Conservation (phyloP, 1,140 invertebrate genomes). For the Drosophila navojoa region DNA sequence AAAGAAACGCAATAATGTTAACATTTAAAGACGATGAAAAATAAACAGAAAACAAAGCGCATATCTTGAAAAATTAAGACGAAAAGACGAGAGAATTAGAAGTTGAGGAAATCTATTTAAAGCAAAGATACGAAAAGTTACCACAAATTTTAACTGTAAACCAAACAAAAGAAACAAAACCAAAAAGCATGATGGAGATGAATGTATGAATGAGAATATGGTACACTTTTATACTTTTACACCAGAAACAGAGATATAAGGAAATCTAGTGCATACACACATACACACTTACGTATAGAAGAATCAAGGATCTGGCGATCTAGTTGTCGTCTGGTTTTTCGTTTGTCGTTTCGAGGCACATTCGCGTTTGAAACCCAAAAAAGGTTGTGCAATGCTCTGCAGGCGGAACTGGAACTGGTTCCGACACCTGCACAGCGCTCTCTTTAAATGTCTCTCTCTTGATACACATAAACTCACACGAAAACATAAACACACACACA, state of each 20-base stretch:
- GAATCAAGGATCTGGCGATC: slow-evolving; percentile 35
- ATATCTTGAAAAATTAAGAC: slow-evolving; percentile 70
- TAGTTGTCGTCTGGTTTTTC: slow-evolving; percentile 37
- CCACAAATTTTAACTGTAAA: slow-evolving; percentile 70
- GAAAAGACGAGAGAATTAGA: slow-evolving; percentile 24
- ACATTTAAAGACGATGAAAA: slow-evolving; percentile 60
- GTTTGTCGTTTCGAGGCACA: slow-evolving; percentile 62
- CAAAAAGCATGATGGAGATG: slow-evolving; percentile 22
- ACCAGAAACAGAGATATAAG: slow-evolving; percentile 58
- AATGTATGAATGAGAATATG: slow-evolving; percentile 31
- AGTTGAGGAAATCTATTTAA: slow-evolving; percentile 28
- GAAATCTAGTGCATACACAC: slow-evolving; percentile 31
- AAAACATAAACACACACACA: slow-evolving; percentile 26
- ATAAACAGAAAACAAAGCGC: slow-evolving; percentile 71
- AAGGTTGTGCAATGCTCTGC: slow-evolving; percentile 77
- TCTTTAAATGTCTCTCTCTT: slow-evolving; percentile 72
- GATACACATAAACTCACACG: slow-evolving; percentile 17
- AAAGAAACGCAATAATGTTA: slow-evolving; percentile 71
- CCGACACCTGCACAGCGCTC: slow-evolving; percentile 51
- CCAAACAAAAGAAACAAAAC: not conserved
- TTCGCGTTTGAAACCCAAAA: slow-evolving; percentile 74
- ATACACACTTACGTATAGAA: slow-evolving; percentile 25
- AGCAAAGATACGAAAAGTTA: slow-evolving; percentile 52
- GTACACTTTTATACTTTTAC: slow-evolving; percentile 83
- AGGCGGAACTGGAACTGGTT: slow-evolving; percentile 28